phyloP scores from a whole-genome alignment of 2,797 vertebrate species.

The Epinephelus awoara region DNA sequence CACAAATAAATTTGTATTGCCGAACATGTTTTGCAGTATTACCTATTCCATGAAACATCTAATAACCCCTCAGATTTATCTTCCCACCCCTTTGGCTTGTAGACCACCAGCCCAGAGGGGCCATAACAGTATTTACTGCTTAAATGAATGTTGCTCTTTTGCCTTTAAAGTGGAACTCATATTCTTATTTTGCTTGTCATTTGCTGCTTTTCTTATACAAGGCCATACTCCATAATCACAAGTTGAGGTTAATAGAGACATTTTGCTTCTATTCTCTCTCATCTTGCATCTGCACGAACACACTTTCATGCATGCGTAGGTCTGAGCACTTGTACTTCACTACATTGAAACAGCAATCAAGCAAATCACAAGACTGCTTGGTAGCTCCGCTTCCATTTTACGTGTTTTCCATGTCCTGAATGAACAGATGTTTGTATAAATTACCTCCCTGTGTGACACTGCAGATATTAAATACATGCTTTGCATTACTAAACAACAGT shows the following conservation, averaged over 20 bases:
- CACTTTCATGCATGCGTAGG: constrained; percentile 17
- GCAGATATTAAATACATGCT: constrained; percentile 95
- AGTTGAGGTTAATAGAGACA: constrained; percentile 24
- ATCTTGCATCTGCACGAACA: constrained; percentile 32
- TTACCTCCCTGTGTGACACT: constrained; percentile 92
- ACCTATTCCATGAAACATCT: neutral
- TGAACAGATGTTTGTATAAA: constrained; percentile 98
- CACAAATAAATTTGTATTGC: neutral
- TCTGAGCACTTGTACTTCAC: constrained; percentile 36
- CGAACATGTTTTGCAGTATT: neutral
- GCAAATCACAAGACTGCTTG: constrained; percentile 72
- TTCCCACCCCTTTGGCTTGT: neutral
- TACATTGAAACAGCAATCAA: constrained; percentile 50
- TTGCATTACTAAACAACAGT: constrained; percentile 91
- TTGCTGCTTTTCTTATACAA: constrained; percentile 4
- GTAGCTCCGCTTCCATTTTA: constrained; percentile 85
- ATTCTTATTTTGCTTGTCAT: neutral
- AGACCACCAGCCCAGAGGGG: neutral
- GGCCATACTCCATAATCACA: constrained; percentile 9
- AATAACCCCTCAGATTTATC: neutral
- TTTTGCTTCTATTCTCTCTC: constrained; percentile 33
- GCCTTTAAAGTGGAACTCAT: neutral
- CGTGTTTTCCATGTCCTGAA: constrained; percentile 92
- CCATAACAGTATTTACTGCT: neutral
- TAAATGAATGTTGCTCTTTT: neutral